Base-by-base conservation (phyloP, 2,888 invertebrate genomes). In the Cheilosia impressa region DNA sequence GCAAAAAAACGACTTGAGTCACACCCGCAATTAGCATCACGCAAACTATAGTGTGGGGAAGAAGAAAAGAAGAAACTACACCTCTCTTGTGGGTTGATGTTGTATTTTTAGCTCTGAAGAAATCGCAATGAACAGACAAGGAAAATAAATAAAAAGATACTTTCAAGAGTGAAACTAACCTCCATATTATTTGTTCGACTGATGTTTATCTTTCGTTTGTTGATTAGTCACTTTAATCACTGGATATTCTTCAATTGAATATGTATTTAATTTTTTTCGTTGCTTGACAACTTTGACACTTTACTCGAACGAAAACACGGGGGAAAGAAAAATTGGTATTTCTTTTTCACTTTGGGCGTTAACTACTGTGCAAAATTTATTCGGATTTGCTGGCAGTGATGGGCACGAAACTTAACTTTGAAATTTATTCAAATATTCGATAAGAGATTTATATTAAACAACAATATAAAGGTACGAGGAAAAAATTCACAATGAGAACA, bases 21-120 rank as follows among this genome's bases (percentile, higher is more conserved):
- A 84, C 80, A 84, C 75, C 84, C 84, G 80, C 75, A 80, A 75
- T 80, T 80, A 71, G 68, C 53, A 68, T 78, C 22, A 5, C 9
- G 34, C 22, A 69, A 22, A n/a, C 15, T 31, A 53, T 15, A 15
- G 43, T 58, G 62, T 24, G 57, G 62, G 55, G 57, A 75, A 41
- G 50, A 6, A n/a, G 47, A 43, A 62, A 9, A 7, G 63, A 27
- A 31, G 19, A 22, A 60, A 60, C 17, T 31, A 43, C 55, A 57
- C 71, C 53, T 76, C 13, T 60, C 38, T 72, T 41, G 68, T 68
- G 55, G 66, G 60, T 71, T 77, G 47, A 4, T 38, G 50, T 38
- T 79, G 41, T 79, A 79, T 83, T 71, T 84, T 80, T 75, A 75
- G 65, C 57, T 38, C 45, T 66, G 81, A 62, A 76, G 52, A 63